Conservation (phyloP, 2,113 vertebrate genomes). For the Hippotragus niger region DNA sequence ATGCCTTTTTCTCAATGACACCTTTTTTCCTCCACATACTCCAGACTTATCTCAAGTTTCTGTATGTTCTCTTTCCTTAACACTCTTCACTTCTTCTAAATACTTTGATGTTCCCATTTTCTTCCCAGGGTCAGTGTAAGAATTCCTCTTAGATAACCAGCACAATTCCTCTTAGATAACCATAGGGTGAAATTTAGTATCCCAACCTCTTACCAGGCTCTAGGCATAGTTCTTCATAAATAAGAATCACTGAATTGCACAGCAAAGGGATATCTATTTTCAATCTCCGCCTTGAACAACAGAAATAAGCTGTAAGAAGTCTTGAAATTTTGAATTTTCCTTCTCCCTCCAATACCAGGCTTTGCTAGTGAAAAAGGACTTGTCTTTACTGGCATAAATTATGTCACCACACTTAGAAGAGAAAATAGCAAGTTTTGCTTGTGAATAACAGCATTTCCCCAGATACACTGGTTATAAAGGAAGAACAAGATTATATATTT, state of each 20-base stretch:
- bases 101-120: neutral
- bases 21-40: neutral
- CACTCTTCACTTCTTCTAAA: neutral
- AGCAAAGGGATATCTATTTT: neutral
- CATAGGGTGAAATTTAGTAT: neutral
- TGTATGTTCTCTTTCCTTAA: neutral
- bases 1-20: neutral
- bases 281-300: neutral
- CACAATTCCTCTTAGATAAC: neutral
- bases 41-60: neutral
- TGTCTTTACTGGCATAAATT: neutral
- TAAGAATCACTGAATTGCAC: neutral
- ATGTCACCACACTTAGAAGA: neutral
- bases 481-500: neutral
- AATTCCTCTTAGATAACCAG: neutral
- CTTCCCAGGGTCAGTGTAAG: neutral
- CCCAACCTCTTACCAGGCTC: neutral
- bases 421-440: slow-evolving; percentile 1
- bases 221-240: neutral
- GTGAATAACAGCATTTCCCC: neutral
- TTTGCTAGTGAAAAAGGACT: neutral
- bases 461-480: neutral
- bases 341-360: neutral
- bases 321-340: slow-evolving; percentile 11
- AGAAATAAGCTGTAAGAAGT: neutral